Percentiles rank a stretch among this genome's conserved stretches.
Evolutionary conservation across 2,797 vertebrate species (phyloP).

Genomic region (Aldrovandia affinis): DNA sequence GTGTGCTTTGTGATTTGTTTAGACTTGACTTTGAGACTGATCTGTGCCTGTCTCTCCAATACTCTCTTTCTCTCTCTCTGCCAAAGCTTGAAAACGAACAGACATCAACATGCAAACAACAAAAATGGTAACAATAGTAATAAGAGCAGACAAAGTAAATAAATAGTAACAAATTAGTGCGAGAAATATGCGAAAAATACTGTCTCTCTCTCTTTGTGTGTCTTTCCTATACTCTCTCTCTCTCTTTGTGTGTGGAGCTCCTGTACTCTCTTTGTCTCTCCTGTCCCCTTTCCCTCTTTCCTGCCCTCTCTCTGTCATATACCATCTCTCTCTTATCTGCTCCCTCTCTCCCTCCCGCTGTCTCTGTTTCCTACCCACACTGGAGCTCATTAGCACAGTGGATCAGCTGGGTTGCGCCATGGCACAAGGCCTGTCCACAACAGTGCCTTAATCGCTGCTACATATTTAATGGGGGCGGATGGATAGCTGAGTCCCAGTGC

Average conservation of each 20-base stretch:
- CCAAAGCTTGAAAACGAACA: no score
- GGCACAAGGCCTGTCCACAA: conserved; percentile 20
- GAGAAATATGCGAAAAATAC: no score
- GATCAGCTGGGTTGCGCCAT: conserved; percentile 20
- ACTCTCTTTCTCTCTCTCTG: conserved; percentile 8
- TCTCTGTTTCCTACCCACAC: neutral
- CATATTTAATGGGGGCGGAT: conserved; percentile 26
- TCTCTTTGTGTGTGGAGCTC: neutral
- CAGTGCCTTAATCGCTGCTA: conserved; percentile 32
- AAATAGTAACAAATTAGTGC: no score
- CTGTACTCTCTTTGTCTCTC: neutral
- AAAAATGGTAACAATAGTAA: no score
- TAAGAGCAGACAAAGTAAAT: no score
- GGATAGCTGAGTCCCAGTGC: conserved; percentile 10
- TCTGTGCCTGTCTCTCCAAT: neutral
- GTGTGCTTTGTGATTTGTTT: no score
- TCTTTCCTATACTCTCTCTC: conserved; percentile 52
- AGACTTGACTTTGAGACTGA: no score
- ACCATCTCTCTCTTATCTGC: neutral
- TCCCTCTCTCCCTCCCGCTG: neutral
- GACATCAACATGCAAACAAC: no score
- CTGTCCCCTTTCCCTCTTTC: neutral
- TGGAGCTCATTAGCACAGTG: conserved; percentile 23
- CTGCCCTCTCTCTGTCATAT: neutral
- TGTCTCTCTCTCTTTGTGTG: conserved; percentile 37